phyloP scores from a whole-genome alignment of 2,888 invertebrate genomes.

The Ochropleura leucogaster region DNA sequence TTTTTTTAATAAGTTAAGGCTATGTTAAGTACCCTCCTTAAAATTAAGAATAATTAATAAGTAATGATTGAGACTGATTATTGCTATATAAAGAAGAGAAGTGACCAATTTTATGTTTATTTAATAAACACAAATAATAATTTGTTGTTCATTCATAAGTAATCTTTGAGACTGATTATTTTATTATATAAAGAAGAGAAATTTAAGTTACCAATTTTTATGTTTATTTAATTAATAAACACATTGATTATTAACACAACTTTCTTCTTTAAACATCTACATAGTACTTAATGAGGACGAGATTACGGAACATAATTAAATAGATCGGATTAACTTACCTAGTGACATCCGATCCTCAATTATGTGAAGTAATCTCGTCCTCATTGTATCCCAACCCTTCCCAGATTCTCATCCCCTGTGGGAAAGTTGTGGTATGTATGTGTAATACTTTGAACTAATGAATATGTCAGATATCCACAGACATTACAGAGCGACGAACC shows the following conservation, averaged over 20 bases:
- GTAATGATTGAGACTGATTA: no score
- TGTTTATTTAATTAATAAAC: background rate
- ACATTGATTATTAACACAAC: background rate
- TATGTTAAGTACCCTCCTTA: no score
- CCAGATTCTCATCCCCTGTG: background rate
- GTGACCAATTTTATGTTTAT: no score
- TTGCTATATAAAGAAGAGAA: no score
- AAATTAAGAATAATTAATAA: no score
- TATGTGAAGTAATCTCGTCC: no score
- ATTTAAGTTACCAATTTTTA: background rate
- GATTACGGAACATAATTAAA: no score
- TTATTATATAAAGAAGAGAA: background rate
- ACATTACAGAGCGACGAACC: background rate
- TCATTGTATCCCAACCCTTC: background rate
- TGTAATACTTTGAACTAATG: background rate
- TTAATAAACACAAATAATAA: no score
- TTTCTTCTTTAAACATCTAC: background rate
- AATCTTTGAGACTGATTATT: background rate
- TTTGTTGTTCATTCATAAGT: no score
- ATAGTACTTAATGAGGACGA: background rate
- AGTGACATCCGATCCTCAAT: no score
- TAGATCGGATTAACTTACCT: no score
- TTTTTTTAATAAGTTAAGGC: no score
- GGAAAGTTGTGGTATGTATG: background rate
- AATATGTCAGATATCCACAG: conserved; percentile 8